These are phyloP conservation scores for Hepsetus odoe DNA, from an alignment of 2,113 vertebrate species.

Conservation along the genomic window DNA sequence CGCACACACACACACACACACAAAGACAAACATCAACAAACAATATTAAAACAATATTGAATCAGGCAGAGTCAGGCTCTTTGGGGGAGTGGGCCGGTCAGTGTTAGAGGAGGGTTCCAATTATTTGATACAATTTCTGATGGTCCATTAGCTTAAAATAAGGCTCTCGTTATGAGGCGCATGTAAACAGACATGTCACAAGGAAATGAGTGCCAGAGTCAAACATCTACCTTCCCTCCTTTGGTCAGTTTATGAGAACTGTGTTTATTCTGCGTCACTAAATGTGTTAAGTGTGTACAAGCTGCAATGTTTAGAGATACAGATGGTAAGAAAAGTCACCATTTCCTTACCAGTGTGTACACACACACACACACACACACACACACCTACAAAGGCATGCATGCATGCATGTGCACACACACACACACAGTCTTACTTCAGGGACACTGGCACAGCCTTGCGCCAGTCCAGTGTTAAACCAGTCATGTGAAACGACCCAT, in stretches of 20 bases:
- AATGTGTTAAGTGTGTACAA: neutral
- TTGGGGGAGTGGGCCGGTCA: conserved; percentile 41
- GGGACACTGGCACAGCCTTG: conserved; percentile 73
- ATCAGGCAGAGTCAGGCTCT: conserved; percentile 50
- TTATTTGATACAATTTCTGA: conserved; percentile 75
- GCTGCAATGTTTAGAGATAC: neutral
- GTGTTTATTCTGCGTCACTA: neutral
- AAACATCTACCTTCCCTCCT: conserved; percentile 39
- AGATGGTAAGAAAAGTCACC: conserved; percentile 31
- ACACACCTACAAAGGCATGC: neutral
- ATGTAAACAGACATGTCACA: conserved; percentile 66
- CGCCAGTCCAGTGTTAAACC: conserved; percentile 72
- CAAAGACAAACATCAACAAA: conserved; percentile 63
- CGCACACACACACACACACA: conserved; percentile 19
- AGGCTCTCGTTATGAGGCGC: conserved; percentile 64
- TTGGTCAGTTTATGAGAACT: neutral
- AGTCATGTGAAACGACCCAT: conserved; percentile 78
- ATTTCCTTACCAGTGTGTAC: conserved; percentile 2
- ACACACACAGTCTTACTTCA: conserved; percentile 1
- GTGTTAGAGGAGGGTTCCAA: conserved; percentile 66
- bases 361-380: conserved; percentile 37
- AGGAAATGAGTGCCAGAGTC: conserved; percentile 57
- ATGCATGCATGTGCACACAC: too few relatives aligned
- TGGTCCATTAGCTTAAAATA: conserved; percentile 76
- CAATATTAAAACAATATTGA: conserved; percentile 35